Percentiles rank a stretch among this genome's conserved stretches.
Conservation (phyloP, 2,888 invertebrate species). For the Galerucella pusilla region DNA sequence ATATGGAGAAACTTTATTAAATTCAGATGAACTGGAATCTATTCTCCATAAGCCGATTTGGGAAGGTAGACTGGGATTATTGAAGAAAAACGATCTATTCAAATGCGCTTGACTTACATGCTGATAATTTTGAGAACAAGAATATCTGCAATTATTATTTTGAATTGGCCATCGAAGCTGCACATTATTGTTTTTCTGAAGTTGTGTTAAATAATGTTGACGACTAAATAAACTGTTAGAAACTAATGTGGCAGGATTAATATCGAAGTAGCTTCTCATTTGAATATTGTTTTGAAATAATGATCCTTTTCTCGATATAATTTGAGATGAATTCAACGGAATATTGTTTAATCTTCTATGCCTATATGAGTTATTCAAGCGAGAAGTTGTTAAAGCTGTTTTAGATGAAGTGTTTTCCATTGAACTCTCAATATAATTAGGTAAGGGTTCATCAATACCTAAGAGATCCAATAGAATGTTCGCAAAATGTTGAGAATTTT, state of each 20-base stretch:
- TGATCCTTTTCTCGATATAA: background rate
- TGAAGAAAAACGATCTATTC: background rate
- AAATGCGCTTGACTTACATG: background rate
- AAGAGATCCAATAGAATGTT: conserved; percentile 16
- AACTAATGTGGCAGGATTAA: background rate
- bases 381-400: background rate
- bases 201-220: background rate
- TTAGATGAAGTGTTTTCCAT: background rate
- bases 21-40: background rate
- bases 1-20: background rate
- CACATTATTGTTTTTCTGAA: background rate
- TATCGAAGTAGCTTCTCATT: background rate
- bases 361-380: background rate
- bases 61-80: background rate
- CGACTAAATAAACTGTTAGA: background rate
- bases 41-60: background rate
- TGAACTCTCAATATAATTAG: background rate
- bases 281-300: background rate
- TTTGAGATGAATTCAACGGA: background rate
- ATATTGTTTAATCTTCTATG: too few relatives aligned
- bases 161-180: background rate
- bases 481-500: conserved; percentile 24
- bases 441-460: conserved; percentile 24
- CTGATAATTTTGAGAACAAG: conserved; percentile 28
- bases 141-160: background rate